Evolutionary conservation across 2,113 vertebrate genomes (phyloP).

Genomic region (Callipepla californica): DNA sequence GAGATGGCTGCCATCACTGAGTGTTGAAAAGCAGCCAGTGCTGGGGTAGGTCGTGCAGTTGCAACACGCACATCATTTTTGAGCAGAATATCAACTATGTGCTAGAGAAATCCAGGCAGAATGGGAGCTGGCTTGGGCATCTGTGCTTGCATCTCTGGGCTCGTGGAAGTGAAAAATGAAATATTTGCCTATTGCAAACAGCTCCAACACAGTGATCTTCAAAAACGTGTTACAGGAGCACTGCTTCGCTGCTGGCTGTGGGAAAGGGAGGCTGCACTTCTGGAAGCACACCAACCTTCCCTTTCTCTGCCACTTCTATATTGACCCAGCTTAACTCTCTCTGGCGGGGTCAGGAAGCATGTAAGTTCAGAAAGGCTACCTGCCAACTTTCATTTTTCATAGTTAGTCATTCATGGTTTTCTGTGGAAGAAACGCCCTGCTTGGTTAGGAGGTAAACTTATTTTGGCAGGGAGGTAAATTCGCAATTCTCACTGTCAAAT

Average conservation of each 20-base stretch:
- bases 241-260: not conserved
- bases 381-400: conserved; percentile 65
- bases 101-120: conserved; percentile 57
- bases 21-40: conserved; percentile 58
- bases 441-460: conserved; percentile 70
- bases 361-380: conserved; percentile 48
- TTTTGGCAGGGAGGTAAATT: conserved; percentile 73
- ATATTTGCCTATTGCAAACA: conserved; percentile 61
- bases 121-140: conserved; percentile 62
- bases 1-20: conserved; percentile 37
- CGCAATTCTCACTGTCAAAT: conserved; percentile 62
- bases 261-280: conserved; percentile 29
- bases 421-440: conserved; percentile 55
- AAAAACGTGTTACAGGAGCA: conserved; percentile 51
- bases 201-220: conserved; percentile 65
- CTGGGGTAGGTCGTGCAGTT: conserved; percentile 65
- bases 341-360: conserved; percentile 56
- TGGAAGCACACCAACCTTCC: conserved; percentile 16
- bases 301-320: not conserved
- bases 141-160: conserved; percentile 42
- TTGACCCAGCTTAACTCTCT: conserved; percentile 49
- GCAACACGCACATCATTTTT: conserved; percentile 43
- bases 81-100: not conserved
- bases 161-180: conserved; percentile 64
- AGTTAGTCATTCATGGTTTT: conserved; percentile 66